Evolutionary conservation across 2,113 vertebrate species (phyloP).

Genomic region (Piaya cayana): DNA sequence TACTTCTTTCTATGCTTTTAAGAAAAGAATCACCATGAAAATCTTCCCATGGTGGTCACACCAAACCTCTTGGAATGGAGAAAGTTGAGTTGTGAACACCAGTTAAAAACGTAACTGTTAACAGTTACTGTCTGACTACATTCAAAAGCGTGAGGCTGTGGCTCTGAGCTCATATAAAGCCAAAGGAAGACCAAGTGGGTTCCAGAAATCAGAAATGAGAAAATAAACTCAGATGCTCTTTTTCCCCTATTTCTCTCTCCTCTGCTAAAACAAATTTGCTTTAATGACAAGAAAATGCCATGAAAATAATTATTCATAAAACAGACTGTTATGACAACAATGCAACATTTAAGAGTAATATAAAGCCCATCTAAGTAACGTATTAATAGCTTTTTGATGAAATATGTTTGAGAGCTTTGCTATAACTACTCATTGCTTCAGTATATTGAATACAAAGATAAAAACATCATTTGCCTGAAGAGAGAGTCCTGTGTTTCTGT

Average conservation of each 20-base stretch:
- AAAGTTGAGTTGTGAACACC: not conserved
- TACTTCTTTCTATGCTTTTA: not conserved
- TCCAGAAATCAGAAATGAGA: not conserved
- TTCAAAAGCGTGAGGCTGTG: not conserved
- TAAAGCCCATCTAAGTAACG: not conserved
- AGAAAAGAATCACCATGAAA: not conserved
- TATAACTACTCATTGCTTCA: not conserved
- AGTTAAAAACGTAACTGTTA: not conserved
- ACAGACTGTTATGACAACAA: not conserved
- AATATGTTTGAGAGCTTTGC: not conserved
- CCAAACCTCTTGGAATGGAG: not conserved
- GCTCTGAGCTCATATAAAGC: not conserved
- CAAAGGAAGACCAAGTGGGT: fast-evolving
- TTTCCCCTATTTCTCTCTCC: not conserved
- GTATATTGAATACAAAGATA: not conserved
- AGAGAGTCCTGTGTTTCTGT: not conserved
- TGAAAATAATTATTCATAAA: not conserved
- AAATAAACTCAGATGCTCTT: not conserved
- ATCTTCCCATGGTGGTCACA: not conserved
- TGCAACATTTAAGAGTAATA: not conserved
- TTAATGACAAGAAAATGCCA: not conserved
- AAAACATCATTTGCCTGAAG: not conserved
- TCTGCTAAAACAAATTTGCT: not conserved
- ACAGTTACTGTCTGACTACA: not conserved
- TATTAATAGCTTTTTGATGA: not conserved